Evolutionary conservation across 1,140 invertebrate genomes (phyloP).

Genomic region (Drosophila pseudoobscura): DNA sequence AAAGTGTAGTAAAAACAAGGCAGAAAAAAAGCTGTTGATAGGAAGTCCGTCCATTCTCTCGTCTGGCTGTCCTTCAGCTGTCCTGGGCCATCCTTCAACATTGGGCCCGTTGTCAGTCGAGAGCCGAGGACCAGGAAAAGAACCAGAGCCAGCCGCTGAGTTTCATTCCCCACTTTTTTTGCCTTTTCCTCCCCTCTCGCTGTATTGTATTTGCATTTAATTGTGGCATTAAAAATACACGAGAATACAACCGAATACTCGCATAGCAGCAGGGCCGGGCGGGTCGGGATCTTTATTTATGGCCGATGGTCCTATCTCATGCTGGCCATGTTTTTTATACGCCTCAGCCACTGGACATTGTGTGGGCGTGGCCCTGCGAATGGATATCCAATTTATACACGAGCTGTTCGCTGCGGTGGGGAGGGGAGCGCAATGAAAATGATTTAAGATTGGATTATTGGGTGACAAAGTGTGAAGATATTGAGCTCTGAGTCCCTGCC

Average conservation of each 20-base stretch:
- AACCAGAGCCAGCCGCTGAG: conserved; percentile 5
- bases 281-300: conserved; percentile 61
- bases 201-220: conserved; percentile 74
- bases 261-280: not conserved
- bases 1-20: conserved; percentile 11
- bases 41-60: conserved; percentile 23
- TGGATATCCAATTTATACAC: conserved; percentile 55
- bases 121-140: not conserved
- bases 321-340: conserved; percentile 29
- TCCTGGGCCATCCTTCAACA: conserved; percentile 63
- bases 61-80: conserved; percentile 41
- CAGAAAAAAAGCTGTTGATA: conserved; percentile 69
- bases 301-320: conserved; percentile 39
- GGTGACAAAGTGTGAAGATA: conserved; percentile 58
- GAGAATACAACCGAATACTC: conserved; percentile 25
- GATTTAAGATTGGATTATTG: conserved; percentile 58
- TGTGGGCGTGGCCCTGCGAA: conserved; percentile 57
- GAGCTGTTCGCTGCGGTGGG: no score
- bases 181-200: conserved; percentile 2
- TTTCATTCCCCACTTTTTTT: conserved; percentile 31
- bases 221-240: conserved; percentile 78
- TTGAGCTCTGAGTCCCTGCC: conserved; percentile 16
- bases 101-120: conserved; percentile 42
- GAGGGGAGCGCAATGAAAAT: conserved; percentile 21
- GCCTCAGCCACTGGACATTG: conserved; percentile 52